phyloP scores from a whole-genome alignment of 2,888 invertebrate genomes.

The Pseudoips prasinana region DNA sequence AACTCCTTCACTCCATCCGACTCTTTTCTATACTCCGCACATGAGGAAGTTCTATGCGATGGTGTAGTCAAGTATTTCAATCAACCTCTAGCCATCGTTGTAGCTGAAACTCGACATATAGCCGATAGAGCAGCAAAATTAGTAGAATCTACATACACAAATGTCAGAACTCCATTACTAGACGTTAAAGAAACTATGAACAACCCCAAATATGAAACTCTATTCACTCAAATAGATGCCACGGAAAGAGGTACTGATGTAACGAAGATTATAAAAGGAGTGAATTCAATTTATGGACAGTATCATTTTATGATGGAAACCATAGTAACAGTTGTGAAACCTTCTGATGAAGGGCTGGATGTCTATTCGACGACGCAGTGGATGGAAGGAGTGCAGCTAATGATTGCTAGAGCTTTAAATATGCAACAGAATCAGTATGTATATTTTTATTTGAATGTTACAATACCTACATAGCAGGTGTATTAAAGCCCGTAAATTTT shows the following conservation, averaged over 20 bases:
- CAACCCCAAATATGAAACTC: slow-evolving; percentile 32
- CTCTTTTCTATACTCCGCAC: slow-evolving; percentile 20
- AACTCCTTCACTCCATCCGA: slow-evolving; percentile 77
- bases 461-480: too few species aligned
- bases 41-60: slow-evolving; percentile 67
- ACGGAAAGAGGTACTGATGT: slow-evolving; percentile 55
- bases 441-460: too few species aligned
- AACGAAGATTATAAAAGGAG: slow-evolving; percentile 70
- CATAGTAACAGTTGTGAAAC: slow-evolving; percentile 83
- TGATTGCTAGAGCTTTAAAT: slow-evolving; percentile 76
- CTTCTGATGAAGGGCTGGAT: slow-evolving; percentile 86
- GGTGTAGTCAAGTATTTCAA: slow-evolving; percentile 47
- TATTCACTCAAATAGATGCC: slow-evolving; percentile 28
- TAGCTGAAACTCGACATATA: slow-evolving; percentile 76
- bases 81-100: slow-evolving; percentile 67
- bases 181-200: slow-evolving; percentile 43
- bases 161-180: slow-evolving; percentile 50
- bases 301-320: slow-evolving; percentile 89
- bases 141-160: slow-evolving; percentile 77
- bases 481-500: too few species aligned
- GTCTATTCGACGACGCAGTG: slow-evolving; percentile 83
- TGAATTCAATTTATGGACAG: slow-evolving; percentile 79
- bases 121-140: slow-evolving; percentile 80
- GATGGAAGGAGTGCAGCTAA: slow-evolving; percentile 79
- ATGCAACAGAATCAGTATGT: slow-evolving; percentile 82